Evolutionary conservation across 2,797 vertebrate species (phyloP).

Genomic region (Discoglossus pictus): DNA sequence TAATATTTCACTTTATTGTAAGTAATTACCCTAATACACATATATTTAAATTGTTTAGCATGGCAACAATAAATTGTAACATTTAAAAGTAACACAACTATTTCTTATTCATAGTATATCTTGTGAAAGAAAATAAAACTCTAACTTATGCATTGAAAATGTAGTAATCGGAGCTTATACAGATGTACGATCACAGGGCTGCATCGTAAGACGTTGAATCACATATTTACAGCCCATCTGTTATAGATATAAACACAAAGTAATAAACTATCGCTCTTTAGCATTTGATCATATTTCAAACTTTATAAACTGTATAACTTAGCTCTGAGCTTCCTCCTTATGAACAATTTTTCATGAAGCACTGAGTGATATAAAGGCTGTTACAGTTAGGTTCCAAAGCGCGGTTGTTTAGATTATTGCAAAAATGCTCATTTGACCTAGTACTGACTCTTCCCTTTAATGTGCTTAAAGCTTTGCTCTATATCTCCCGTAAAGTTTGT

Average conservation of each 20-base stretch:
- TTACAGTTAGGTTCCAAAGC: not conserved
- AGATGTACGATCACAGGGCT: constrained; percentile 37
- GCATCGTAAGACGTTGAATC: constrained; percentile 40
- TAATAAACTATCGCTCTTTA: constrained; percentile 41
- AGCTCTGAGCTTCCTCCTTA: constrained; percentile 12
- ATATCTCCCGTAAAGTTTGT: not conserved
- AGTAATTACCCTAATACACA: too few relatives aligned
- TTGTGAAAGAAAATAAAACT: constrained; percentile 19
- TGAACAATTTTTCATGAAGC: constrained; percentile 21
- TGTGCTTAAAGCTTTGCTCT: not conserved
- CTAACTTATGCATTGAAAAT: constrained; percentile 17
- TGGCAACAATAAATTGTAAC: too few relatives aligned
- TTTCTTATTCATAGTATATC: constrained; percentile 35
- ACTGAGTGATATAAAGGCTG: constrained; percentile 31
- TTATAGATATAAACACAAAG: constrained; percentile 46
- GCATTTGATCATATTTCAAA: constrained; percentile 41
- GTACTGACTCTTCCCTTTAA: not conserved
- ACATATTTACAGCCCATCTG: constrained; percentile 49
- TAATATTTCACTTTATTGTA: too few relatives aligned
- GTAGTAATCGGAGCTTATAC: constrained; percentile 22
- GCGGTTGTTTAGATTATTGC: not conserved
- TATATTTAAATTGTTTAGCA: too few relatives aligned
- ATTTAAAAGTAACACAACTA: constrained; percentile 27
- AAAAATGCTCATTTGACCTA: constrained; percentile 7
- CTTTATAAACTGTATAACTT: constrained; percentile 36